These are phyloP conservation scores for Popillia japonica DNA, from an alignment of 1,140 invertebrate genomes.

Conservation along the genomic window DNA sequence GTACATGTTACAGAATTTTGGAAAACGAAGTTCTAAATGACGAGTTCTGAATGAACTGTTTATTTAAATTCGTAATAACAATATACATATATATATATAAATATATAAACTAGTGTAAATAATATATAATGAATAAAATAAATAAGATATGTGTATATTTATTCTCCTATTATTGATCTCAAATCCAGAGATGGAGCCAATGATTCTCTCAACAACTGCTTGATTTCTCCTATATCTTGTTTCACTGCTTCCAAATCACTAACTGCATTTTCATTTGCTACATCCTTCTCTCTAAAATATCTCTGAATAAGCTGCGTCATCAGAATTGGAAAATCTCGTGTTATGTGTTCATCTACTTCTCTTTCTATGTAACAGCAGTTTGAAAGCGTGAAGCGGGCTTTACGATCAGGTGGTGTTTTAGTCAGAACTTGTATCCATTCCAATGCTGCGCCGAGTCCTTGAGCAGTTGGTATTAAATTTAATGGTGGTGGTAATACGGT, in stretches of 20 bases:
- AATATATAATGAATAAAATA: neutral
- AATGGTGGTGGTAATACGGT: constrained; percentile 67
- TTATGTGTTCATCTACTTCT: constrained; percentile 50
- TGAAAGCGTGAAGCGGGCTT: constrained; percentile 58
- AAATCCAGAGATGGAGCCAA: constrained; percentile 8
- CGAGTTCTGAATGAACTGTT: no score
- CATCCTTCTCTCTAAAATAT: constrained; percentile 64
- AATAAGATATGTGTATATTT: neutral
- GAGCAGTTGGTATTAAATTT: constrained; percentile 65
- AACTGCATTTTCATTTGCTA: constrained; percentile 45
- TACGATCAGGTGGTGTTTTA: constrained; percentile 49
- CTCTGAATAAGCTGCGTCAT: constrained; percentile 65
- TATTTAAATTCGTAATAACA: no score
- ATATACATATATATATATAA: no score
- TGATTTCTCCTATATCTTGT: constrained; percentile 56
- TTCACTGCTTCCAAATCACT: constrained; percentile 55
- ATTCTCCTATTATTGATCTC: neutral
- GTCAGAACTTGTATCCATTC: constrained; percentile 60
- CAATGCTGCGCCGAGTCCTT: constrained; percentile 56
- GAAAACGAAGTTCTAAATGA: no score
- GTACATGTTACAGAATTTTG: no score
- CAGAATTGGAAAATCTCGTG: constrained; percentile 61
- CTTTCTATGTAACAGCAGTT: constrained; percentile 61
- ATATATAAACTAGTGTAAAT: neutral
- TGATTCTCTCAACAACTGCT: constrained; percentile 39